Evolutionary conservation across 2,113 vertebrate genomes (phyloP).

Genomic region (Spea bombifrons): DNA sequence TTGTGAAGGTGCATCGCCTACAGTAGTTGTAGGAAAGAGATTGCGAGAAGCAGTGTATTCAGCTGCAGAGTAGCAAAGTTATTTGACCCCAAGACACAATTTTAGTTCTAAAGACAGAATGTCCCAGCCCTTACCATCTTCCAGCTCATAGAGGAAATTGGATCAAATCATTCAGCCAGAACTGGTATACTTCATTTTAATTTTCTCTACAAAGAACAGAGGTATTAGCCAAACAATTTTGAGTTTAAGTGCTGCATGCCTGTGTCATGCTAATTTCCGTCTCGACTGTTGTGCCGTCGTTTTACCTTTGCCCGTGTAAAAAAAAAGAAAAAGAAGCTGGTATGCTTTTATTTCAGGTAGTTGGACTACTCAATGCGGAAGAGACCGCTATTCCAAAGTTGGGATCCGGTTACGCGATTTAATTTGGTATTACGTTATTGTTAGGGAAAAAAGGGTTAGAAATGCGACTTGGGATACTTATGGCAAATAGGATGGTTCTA

Average conservation of each 20-base stretch:
- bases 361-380: no score
- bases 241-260: not conserved
- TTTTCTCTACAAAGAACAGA: not conserved
- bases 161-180: not conserved
- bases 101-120: not conserved
- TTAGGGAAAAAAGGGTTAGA: no score
- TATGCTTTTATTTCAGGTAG: no score
- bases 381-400: no score
- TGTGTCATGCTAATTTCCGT: constrained; percentile 2
- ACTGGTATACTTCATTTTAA: not conserved
- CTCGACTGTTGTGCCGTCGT: no score
- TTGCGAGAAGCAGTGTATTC: constrained; percentile 3
- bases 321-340: no score
- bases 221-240: not conserved
- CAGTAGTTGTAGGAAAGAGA: constrained; percentile 3
- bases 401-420: no score
- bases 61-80: constrained; percentile 5
- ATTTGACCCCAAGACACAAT: constrained; percentile 21
- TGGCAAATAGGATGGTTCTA: no score
- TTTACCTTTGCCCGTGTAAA: no score
- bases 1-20: constrained; percentile 7
- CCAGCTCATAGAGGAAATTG: constrained; percentile 19
- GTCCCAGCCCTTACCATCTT: constrained; percentile 18
- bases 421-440: no score
- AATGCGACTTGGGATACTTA: no score